These are phyloP conservation scores for Actenoides lindsayi DNA, from an alignment of 2,113 vertebrate species.

Conservation along the genomic window DNA sequence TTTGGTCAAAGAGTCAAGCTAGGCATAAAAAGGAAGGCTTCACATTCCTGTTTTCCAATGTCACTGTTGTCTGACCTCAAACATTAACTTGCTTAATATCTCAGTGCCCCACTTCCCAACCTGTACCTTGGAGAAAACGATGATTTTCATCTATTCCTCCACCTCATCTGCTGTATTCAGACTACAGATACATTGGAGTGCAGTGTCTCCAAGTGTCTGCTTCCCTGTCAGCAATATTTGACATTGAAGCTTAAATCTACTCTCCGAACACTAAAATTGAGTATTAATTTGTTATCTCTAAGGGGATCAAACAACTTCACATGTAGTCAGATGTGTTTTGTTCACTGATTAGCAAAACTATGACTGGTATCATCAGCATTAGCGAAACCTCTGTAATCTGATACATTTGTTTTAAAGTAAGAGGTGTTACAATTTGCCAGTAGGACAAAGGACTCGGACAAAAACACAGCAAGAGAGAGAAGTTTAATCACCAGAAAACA, in stretches of 20 bases:
- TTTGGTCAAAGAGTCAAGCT: background rate
- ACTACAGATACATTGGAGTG: background rate
- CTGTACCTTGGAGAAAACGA: background rate
- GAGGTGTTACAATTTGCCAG: background rate
- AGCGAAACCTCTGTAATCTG: background rate
- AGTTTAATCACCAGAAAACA: background rate
- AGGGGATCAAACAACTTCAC: background rate
- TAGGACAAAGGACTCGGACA: background rate
- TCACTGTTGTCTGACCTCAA: background rate
- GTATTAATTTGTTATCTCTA: background rate
- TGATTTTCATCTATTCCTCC: background rate
- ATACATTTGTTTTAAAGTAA: background rate
- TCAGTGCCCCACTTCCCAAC: background rate
- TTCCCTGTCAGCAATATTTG: background rate
- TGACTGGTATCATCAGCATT: background rate
- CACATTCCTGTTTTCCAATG: background rate
- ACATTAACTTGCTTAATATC: background rate
- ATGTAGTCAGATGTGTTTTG: background rate
- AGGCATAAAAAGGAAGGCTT: background rate
- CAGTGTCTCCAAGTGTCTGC: background rate
- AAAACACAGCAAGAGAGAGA: background rate
- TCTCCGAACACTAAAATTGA: background rate
- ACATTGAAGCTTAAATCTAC: background rate
- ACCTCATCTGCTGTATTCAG: background rate
- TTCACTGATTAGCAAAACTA: background rate